Percentiles rank a stretch among this genome's conserved stretches.
Evolutionary conservation across 2,888 invertebrate genomes (phyloP).

Genomic region (Parnassius glacialis): DNA sequence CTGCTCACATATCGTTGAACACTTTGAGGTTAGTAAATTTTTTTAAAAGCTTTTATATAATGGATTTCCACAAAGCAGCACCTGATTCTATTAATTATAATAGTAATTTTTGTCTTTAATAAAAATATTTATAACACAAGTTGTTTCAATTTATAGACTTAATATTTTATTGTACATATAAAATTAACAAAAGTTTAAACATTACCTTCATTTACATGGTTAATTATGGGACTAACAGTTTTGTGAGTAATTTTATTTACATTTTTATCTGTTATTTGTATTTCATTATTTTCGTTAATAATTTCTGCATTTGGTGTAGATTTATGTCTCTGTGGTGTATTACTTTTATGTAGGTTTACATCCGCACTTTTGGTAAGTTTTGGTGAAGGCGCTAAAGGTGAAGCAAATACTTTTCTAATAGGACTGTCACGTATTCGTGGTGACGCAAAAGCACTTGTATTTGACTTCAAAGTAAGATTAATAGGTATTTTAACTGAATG

Average conservation of each 20-base stretch:
- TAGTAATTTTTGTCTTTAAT: not conserved
- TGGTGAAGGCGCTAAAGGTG: conserved; percentile 35
- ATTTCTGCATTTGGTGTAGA: conserved; percentile 33
- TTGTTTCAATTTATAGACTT: too few relatives aligned
- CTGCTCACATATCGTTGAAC: too few relatives aligned
- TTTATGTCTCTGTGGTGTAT: conserved; percentile 27
- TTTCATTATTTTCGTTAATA: conserved; percentile 35
- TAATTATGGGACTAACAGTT: conserved; percentile 29
- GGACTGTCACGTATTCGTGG: conserved; percentile 40
- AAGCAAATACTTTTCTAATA: conserved; percentile 37
- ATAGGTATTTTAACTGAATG: conserved; percentile 43
- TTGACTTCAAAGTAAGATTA: conserved; percentile 35
- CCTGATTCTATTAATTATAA: too few relatives aligned
- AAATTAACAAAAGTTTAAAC: too few relatives aligned
- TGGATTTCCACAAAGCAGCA: too few relatives aligned
- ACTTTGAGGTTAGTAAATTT: too few relatives aligned
- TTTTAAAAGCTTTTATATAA: too few relatives aligned
- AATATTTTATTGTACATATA: too few relatives aligned
- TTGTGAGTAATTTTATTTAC: conserved; percentile 36
- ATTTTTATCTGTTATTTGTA: conserved; percentile 34
- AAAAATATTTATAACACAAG: too few relatives aligned
- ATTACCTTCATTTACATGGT: conserved; percentile 50
- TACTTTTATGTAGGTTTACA: conserved; percentile 32
- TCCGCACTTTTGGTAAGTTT: conserved; percentile 39
- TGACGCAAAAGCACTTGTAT: conserved; percentile 45